Evolutionary conservation across 2,888 invertebrate genomes (phyloP), one percentile per base, ranked within the genome.

Genomic region (Ischnus inquisitorius): DNA sequence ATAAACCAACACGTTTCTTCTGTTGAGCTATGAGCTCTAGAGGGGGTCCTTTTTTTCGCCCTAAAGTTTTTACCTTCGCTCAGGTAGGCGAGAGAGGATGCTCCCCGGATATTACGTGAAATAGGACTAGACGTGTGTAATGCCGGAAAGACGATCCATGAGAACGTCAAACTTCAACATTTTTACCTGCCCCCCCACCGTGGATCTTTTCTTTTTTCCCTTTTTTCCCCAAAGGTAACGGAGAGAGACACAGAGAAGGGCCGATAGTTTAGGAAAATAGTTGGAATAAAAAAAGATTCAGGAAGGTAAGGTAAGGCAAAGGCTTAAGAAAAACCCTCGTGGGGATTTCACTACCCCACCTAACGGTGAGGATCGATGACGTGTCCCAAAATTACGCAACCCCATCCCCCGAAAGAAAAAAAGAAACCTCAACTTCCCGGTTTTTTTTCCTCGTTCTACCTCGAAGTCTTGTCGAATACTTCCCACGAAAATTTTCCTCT

Each of bases 341-440:
- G 84, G 86, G 86, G 85, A 75, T 82, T 76, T 69, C 65, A 67
- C 87, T 79, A 81, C 67, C 25, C 88, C 88, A 85, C 90, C 84
- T 86, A 87, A 86, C 87, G 82, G 75, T 77, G 65, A 79, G 84
- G 89, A 90, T 91, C 90, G 88, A 89, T 88, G 88, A 88, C 88
- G 91, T 89, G 88, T 89, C 86, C 84, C 86, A 78, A 89, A 90
- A 89, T 91, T 89, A 89, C 88, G 88, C 90, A 91, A 92, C 91
- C 92, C 92, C 91, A 91, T 81, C 84, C 86, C 84, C 75, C 41
- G 34, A 54, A 41, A 69, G 69, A 83, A 69, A 79, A 79, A 79
- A 83, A 79, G n/a, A 69, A 60, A 48, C 16, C 39, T 82, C 74
- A 69, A 78, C 74, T 82, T 84, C 81, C 74, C 74, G 34, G 48